Conservation (phyloP, 2,113 vertebrate species). For the Rallus limicola region DNA sequence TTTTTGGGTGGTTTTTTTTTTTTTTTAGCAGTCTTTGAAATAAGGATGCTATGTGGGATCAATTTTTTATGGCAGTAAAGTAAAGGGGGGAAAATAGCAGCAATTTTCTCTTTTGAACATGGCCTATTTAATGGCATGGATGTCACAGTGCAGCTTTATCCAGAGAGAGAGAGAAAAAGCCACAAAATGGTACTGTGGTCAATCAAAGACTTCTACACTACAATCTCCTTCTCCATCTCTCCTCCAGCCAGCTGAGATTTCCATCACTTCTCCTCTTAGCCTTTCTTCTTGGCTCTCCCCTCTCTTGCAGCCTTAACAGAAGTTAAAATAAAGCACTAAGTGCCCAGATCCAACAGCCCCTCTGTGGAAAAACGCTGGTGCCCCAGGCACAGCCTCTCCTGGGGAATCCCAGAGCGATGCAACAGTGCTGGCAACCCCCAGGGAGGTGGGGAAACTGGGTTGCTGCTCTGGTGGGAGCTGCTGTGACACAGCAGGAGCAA, state of each 20-base stretch:
- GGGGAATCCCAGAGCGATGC: background rate
- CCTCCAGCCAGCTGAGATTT: constrained; percentile 44
- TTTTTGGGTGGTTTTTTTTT: too few species aligned
- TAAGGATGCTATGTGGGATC: constrained; percentile 81
- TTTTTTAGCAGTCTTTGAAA: constrained; percentile 77
- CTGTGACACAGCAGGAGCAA: rapidly evolving
- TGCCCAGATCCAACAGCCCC: background rate
- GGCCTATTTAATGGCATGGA: constrained; percentile 81
- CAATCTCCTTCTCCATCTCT: constrained; percentile 35
- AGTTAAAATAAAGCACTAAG: constrained; percentile 3
- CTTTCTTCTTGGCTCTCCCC: background rate
- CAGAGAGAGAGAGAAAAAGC: constrained; percentile 64
- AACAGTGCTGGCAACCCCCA: background rate
- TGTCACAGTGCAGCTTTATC: constrained; percentile 77
- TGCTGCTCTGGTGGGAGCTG: background rate
- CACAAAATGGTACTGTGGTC: constrained; percentile 74
- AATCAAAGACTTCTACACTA: constrained; percentile 69
- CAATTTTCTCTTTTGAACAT: constrained; percentile 84
- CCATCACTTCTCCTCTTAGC: constrained; percentile 28
- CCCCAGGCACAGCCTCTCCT: background rate
- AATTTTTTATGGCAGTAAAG: constrained; percentile 85
- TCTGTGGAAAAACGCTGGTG: rapidly evolving
- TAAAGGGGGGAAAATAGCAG: constrained; percentile 83
- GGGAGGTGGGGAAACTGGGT: background rate
- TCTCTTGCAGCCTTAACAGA: background rate